Conservation (phyloP, 1,140 invertebrate genomes). For the Drosophila jambulina region DNA sequence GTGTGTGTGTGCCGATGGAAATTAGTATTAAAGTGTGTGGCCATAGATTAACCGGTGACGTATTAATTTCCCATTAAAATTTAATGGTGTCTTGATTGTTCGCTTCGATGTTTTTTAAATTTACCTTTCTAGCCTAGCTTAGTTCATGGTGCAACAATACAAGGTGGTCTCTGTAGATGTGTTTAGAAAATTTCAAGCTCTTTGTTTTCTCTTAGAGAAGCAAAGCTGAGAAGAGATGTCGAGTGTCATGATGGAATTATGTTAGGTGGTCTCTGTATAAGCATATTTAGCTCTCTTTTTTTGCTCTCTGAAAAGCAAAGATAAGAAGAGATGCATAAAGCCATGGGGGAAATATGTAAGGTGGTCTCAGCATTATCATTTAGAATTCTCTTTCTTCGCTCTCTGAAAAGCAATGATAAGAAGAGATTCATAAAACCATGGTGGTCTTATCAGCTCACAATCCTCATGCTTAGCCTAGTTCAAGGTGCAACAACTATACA, state of each 20-base stretch:
- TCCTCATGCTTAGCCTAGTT: too few species aligned
- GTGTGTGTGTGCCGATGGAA: not conserved
- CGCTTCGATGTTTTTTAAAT: not conserved
- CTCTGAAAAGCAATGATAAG: too few species aligned
- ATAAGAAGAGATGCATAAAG: too few species aligned
- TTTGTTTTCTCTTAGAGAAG: not conserved
- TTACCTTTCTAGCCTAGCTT: not conserved
- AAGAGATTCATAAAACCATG: too few species aligned
- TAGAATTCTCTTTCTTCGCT: too few species aligned
- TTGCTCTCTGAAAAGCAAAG: too few species aligned
- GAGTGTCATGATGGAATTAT: too few species aligned
- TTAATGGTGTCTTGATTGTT: not conserved
- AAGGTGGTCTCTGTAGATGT: not conserved
- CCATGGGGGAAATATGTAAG: too few species aligned
- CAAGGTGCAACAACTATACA: not conserved
- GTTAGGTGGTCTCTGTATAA: too few species aligned
- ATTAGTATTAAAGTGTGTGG: conserved; percentile 11
- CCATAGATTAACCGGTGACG: conserved; percentile 3
- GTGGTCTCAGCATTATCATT: too few species aligned
- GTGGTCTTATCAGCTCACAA: too few species aligned
- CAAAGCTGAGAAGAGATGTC: not conserved
- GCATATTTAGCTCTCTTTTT: too few species aligned
- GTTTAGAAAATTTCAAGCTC: not conserved
- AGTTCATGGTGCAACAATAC: not conserved
- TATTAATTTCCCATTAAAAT: conserved; percentile 9